Evolutionary conservation across 2,888 invertebrate genomes (phyloP), one percentile per base, ranked within the genome.

Genomic region (Drosophila fungiperda): DNA sequence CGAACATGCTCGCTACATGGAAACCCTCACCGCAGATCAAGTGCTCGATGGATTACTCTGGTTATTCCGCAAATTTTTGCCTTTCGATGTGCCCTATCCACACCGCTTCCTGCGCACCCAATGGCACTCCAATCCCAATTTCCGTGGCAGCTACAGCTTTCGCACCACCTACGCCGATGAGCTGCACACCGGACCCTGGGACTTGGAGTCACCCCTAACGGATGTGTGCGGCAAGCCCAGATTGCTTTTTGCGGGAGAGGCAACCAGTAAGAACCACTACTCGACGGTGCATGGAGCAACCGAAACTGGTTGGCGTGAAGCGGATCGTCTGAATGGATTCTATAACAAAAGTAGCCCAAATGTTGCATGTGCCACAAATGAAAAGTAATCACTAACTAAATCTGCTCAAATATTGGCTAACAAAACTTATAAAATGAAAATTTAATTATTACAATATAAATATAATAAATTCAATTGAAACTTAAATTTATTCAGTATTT

Each of bases 271-370:
- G 49, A 94, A 94, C 73, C 94, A 94, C 86, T 96, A 94, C 88
- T 94, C 95, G 0, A 95, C 96, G 0, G 96, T 95, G 0, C 96
- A 97, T 83, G 96, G 96, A 0, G 97, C 97, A 0, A 92, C 96
- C 0, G 96, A 96, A 84, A 94, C 95, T 11, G 97, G 97, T 0
- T 95, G 95, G 90, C 94, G 96, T 23, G 96, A 96, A 88, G 96
- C 96, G 0, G 94, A 95, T 49, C 93, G 96, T 71, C 90, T 96
- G 29, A 93, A 94, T 48, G 87, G 91, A 3, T 88, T 86, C 60
- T 93, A 93, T 42, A 69, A 72, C 17, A 50, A 35, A 32, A 26
- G 38, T 1, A 26, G 38, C 40, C 15, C 35, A 50, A n/a, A 29
- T 5, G 15, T 33, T 38, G 57, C 5, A 50, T 48, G 26, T n/a